phyloP scores from a whole-genome alignment of 2,888 invertebrate genomes.

The Ditula angustiorana region DNA sequence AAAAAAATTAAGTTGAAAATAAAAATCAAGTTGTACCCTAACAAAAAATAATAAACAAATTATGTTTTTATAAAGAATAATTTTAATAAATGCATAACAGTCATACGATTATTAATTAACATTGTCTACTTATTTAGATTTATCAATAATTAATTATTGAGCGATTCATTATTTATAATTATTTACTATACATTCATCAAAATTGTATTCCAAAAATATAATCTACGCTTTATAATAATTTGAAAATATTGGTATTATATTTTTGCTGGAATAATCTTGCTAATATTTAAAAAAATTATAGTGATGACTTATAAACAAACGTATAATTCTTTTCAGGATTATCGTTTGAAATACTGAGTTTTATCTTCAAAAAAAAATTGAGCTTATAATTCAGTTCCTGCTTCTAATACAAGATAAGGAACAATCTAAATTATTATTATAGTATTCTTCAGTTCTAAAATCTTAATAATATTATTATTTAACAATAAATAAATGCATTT shows the following conservation, averaged over 20 bases:
- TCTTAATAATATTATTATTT: slow-evolving; percentile 56
- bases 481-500: slow-evolving; percentile 76
- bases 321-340: no score
- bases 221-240: no score
- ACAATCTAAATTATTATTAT: slow-evolving; percentile 37
- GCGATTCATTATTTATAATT: slow-evolving; percentile 45
- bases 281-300: background rate
- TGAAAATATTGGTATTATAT: background rate
- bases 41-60: slow-evolving; percentile 24
- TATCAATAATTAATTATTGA: slow-evolving; percentile 54
- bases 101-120: slow-evolving; percentile 56
- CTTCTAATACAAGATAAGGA: background rate
- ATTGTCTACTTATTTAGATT: slow-evolving; percentile 55
- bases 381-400: background rate
- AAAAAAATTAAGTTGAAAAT: no score
- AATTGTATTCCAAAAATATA: slow-evolving; percentile 7
- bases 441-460: slow-evolving; percentile 58
- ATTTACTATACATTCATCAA: slow-evolving; percentile 41
- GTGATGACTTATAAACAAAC: no score
- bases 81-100: slow-evolving; percentile 78
- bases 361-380: background rate
- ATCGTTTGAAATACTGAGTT: background rate
- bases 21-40: no score
- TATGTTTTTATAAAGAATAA: slow-evolving; percentile 48
- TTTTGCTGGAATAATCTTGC: no score